Conservation (phyloP, 64 coral and sea anemone genomes). For the Platygyra sinensis region DNA sequence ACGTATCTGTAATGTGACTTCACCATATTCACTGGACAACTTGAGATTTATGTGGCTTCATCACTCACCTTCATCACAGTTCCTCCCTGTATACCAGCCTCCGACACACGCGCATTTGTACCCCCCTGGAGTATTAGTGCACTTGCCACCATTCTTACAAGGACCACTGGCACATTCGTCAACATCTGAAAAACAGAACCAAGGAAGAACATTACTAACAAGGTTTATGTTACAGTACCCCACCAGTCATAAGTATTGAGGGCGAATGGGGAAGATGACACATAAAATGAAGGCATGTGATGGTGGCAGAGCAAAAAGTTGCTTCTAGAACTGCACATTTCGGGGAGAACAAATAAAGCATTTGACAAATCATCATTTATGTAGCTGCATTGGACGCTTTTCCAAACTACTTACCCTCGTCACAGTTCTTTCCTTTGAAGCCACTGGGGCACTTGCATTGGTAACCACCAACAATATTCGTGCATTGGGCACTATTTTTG, state of each 20-base stretch:
- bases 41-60: too few relatives aligned
- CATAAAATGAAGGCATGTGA: too few relatives aligned
- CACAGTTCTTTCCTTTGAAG: conserved; percentile 56
- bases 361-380: too few relatives aligned
- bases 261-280: too few relatives aligned
- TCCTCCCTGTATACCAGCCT: conserved; percentile 45
- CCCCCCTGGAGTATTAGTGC: conserved; percentile 13
- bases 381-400: too few relatives aligned
- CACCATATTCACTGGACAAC: too few relatives aligned
- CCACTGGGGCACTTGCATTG: conserved; percentile 22
- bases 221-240: too few relatives aligned
- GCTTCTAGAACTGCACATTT: too few relatives aligned
- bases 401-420: conserved; percentile 7
- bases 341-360: too few relatives aligned
- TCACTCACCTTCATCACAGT: conserved; percentile 50
- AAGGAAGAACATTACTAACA: not conserved
- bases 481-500: conserved; percentile 47
- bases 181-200: conserved; percentile 10
- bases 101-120: conserved; percentile 46
- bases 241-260: too few relatives aligned
- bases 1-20: too few relatives aligned
- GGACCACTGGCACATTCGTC: conserved; percentile 41
- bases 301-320: too few relatives aligned
- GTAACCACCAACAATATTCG: conserved; percentile 30
- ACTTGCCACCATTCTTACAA: conserved; percentile 45